Conservation (phyloP, 2,888 invertebrate species). For the Volucella bombylans region DNA sequence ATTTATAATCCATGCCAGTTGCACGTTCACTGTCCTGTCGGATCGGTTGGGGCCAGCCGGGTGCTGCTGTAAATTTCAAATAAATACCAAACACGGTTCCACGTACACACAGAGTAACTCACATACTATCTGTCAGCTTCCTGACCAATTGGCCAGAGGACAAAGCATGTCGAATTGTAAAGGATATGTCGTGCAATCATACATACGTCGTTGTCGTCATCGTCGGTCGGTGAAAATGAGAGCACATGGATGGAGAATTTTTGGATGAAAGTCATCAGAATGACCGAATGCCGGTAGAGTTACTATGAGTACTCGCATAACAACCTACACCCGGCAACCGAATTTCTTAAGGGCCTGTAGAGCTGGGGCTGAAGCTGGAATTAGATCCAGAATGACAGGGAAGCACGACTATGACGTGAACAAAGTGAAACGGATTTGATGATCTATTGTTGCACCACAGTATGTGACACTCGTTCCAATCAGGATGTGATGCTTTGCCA, state of each 20-base stretch:
- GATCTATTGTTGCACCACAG: slow-evolving; percentile 81
- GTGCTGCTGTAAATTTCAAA: slow-evolving; percentile 39
- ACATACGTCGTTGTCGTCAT: not conserved
- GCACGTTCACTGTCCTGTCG: slow-evolving; percentile 54
- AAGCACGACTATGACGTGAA: slow-evolving; percentile 34
- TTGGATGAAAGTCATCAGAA: slow-evolving; percentile 44
- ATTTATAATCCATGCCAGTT: slow-evolving; percentile 67
- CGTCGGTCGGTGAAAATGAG: slow-evolving; percentile 49
- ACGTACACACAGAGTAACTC: slow-evolving; percentile 22
- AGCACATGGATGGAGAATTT: slow-evolving; percentile 42
- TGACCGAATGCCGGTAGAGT: slow-evolving; percentile 31
- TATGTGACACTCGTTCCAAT: slow-evolving; percentile 73
- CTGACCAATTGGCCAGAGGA: slow-evolving; percentile 70
- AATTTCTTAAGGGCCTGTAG: slow-evolving; percentile 48
- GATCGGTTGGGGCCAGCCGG: not conserved
- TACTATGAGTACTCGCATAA: not conserved
- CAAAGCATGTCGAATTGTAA: slow-evolving; percentile 68
- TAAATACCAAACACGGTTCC: slow-evolving; percentile 35
- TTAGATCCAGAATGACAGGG: not conserved
- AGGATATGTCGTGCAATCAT: slow-evolving; percentile 57
- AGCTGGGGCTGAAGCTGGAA: not conserved
- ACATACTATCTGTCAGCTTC: slow-evolving; percentile 53
- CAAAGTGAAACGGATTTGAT: slow-evolving; percentile 80
- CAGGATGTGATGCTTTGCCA: slow-evolving; percentile 65
- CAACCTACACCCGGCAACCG: slow-evolving; percentile 13